Base-by-base conservation (phyloP, 2,113 vertebrate species). In the Acinonyx jubatus region DNA sequence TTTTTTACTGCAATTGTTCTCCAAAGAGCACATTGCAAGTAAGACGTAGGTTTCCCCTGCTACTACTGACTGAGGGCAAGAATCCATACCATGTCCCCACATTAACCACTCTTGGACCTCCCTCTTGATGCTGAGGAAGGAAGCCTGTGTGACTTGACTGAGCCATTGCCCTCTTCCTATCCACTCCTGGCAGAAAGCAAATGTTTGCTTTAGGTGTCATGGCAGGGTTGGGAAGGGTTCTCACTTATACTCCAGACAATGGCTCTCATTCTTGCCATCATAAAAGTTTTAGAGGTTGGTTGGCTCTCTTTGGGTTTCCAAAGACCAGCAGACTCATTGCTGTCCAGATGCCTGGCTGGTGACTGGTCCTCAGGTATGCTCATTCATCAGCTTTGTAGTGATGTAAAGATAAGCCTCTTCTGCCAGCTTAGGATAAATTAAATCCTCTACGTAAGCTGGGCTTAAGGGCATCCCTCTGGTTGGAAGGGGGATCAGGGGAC, bases 321-420 rank as follows among this genome's bases (percentile, higher is more conserved):
- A 92, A 94, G 52, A 68, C n/a, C 55, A 90, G 25, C 27, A 15
- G 76, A 29, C 38, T n/a, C 48, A 36, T 41, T 91, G 23, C 45
- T 52, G 31, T n/a, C 82, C 96, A 91, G 61, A 89, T 91, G 55
- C 85, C 93, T 97, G 92, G 36, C 29, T n/a, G 57, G 19, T 73
- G 55, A 14, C 65, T 93, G n/a, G 61, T 96, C 27, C 50, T 85
- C 15, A 41, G 10, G 29, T 81, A 92, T 66, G 33, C 73, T 90
- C 69, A 38, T 93, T 81, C 4, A 16, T 50, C 82, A 61, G 66
- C 76, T 81, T 83, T 97, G 80, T 36, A 65, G 33, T 41, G 50
- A 87, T 84, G 19, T 80, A 95, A 48, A 80, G 19, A 92, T 55
- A 97, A 97, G 23, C 29, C 57, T 90, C 69, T 92, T 83, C 79